Conservation (phyloP, 2,888 invertebrate species). For the Limnephilus rhombicus region DNA sequence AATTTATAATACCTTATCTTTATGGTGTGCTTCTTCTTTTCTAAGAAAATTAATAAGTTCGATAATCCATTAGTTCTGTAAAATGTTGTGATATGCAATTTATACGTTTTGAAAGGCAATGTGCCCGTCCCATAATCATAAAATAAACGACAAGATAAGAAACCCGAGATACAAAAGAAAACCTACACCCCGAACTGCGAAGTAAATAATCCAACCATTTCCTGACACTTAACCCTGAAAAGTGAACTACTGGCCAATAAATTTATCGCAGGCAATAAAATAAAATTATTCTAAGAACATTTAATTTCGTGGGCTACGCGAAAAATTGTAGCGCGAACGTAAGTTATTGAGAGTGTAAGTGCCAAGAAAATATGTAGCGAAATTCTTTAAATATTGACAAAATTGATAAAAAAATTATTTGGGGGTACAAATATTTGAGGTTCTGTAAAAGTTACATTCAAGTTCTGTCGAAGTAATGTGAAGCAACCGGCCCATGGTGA, state of each 20-base stretch:
- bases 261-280: background rate
- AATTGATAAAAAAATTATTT: too few species aligned
- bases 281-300: background rate
- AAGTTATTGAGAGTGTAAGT: background rate
- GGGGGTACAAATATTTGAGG: too few species aligned
- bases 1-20: background rate
- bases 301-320: background rate
- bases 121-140: background rate
- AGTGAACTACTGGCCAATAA: background rate
- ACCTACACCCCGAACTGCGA: background rate
- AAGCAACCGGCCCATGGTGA: too few species aligned
- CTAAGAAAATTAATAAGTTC: background rate
- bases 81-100: background rate
- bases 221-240: background rate
- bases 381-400: background rate
- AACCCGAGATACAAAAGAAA: background rate
- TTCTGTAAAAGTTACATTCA: too few species aligned
- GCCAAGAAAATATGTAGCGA: background rate
- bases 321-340: background rate
- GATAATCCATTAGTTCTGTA: background rate
- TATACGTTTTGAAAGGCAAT: background rate
- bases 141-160: background rate
- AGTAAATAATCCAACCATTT: background rate
- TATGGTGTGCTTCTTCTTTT: background rate
- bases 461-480: too few species aligned